Conservation (phyloP, 37 sponge, comb jelly and placozoan genomes). For the Geodia barretti region DNA sequence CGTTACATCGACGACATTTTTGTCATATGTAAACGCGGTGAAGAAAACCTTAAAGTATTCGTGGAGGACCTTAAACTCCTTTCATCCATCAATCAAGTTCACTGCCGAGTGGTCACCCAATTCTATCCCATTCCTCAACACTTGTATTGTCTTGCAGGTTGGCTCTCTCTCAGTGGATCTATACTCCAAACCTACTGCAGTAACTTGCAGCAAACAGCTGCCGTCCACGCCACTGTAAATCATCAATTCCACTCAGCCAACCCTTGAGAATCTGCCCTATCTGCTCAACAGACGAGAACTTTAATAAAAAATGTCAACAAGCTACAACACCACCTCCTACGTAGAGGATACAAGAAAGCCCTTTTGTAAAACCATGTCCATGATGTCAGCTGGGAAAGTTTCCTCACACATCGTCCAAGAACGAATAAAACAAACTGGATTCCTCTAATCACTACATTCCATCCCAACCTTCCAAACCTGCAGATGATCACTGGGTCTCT, state of each 20-base stretch:
- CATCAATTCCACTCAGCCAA: not conserved
- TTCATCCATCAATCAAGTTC: constrained; percentile 15
- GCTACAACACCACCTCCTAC: not conserved
- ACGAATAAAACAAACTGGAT: not conserved
- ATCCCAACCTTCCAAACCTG: not conserved
- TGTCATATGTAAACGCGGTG: constrained; percentile 1
- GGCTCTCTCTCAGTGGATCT: not conserved
- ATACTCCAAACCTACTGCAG: constrained; percentile 5
- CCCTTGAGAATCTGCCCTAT: not conserved
- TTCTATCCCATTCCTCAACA: constrained; percentile 4
- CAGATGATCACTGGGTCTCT: not conserved
- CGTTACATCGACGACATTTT: constrained; percentile 53
- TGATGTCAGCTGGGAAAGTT: too few relatives aligned
- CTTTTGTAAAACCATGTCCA: not conserved
- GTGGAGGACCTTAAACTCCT: too few relatives aligned
- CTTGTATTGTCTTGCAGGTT: not conserved
- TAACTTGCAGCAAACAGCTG: not conserved
- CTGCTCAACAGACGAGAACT: not conserved
- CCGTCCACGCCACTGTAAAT: not conserved
- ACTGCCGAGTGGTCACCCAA: not conserved
- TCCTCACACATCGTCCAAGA: not conserved
- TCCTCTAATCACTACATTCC: not conserved
- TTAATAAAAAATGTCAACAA: not conserved
- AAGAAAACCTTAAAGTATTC: constrained; percentile 5
- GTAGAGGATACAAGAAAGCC: not conserved